A percentile compares a stretch with the other conserved stretches of the same genome.
phyloP scores from a whole-genome alignment of 2,888 invertebrate species.

The Drosophila pullipes region DNA sequence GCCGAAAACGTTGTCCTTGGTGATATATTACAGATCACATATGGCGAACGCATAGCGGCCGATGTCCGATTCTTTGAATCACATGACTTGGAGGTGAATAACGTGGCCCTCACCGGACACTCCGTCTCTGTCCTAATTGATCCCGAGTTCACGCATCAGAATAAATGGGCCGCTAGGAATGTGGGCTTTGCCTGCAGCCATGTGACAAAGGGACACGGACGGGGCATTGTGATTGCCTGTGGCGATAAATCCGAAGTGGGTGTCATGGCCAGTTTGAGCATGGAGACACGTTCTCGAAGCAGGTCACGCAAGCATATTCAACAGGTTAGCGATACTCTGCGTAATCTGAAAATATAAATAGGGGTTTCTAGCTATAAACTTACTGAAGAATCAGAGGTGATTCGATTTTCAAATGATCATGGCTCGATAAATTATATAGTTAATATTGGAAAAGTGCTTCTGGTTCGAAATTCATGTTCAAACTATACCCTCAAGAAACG shows the following conservation, averaged over 20 bases:
- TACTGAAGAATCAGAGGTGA: too few species aligned
- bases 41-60: slow-evolving; percentile 62
- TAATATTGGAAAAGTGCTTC: too few species aligned
- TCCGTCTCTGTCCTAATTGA: slow-evolving; percentile 42
- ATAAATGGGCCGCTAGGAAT: slow-evolving; percentile 55
- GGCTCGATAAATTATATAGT: not conserved
- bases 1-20: slow-evolving; percentile 54
- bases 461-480: too few species aligned
- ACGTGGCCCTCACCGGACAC: slow-evolving; percentile 58
- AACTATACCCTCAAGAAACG: too few species aligned
- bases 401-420: too few species aligned
- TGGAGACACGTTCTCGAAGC: slow-evolving; percentile 26
- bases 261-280: slow-evolving; percentile 31
- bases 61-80: slow-evolving; percentile 53
- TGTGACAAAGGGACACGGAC: slow-evolving; percentile 51
- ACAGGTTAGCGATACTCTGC: slow-evolving; percentile 37
- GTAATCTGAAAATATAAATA: not conserved
- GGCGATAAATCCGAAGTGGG: slow-evolving; percentile 58
- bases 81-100: slow-evolving; percentile 45
- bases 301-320: slow-evolving; percentile 17
- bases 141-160: slow-evolving; percentile 7
- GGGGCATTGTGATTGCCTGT: slow-evolving; percentile 62
- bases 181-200: slow-evolving; percentile 65
- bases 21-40: slow-evolving; percentile 46
- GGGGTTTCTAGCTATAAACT: not conserved